These are phyloP conservation scores for Parnassius mnemosyne DNA, from an alignment of 2,888 invertebrate genomes.

Conservation along the genomic window DNA sequence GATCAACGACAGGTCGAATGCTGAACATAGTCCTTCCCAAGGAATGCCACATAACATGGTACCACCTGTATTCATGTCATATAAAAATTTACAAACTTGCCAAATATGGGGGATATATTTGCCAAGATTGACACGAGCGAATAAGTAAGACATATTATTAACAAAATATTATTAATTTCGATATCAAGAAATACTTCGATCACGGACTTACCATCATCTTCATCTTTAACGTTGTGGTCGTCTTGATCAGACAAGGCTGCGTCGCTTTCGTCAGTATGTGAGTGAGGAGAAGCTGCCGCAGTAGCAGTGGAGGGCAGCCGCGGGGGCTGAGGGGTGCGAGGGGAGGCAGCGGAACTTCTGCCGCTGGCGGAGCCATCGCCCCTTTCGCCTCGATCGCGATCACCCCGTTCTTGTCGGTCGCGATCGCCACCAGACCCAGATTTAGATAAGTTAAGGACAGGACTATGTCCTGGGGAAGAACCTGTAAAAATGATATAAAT, in stretches of 20 bases:
- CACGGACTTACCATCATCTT: slow-evolving; percentile 84
- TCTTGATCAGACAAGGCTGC: slow-evolving; percentile 93
- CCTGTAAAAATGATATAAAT: slow-evolving; percentile 65
- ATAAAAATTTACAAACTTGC: too few relatives aligned
- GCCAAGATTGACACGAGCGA: too few relatives aligned
- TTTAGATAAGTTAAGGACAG: slow-evolving; percentile 94
- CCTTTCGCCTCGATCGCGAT: slow-evolving; percentile 78
- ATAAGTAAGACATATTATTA: too few relatives aligned
- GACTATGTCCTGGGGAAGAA: slow-evolving; percentile 94
- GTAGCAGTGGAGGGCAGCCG: slow-evolving; percentile 75
- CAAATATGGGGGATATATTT: too few relatives aligned
- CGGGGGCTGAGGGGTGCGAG: slow-evolving; percentile 82
- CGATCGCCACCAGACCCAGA: slow-evolving; percentile 89
- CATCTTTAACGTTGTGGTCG: slow-evolving; percentile 91
- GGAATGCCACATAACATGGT: too few relatives aligned
- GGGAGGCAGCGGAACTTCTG: slow-evolving; percentile 80
- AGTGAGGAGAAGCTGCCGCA: slow-evolving; percentile 83
- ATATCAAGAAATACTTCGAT: too few relatives aligned
- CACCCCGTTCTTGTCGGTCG: slow-evolving; percentile 79
- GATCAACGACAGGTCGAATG: too few relatives aligned
- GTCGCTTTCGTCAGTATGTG: slow-evolving; percentile 90
- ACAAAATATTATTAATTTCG: too few relatives aligned
- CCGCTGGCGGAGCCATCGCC: slow-evolving; percentile 76
- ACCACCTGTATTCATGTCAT: too few relatives aligned
- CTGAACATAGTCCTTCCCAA: too few relatives aligned